Evolutionary conservation across 2,797 vertebrate species (phyloP).

Genomic region (Steatocranus sp.): DNA sequence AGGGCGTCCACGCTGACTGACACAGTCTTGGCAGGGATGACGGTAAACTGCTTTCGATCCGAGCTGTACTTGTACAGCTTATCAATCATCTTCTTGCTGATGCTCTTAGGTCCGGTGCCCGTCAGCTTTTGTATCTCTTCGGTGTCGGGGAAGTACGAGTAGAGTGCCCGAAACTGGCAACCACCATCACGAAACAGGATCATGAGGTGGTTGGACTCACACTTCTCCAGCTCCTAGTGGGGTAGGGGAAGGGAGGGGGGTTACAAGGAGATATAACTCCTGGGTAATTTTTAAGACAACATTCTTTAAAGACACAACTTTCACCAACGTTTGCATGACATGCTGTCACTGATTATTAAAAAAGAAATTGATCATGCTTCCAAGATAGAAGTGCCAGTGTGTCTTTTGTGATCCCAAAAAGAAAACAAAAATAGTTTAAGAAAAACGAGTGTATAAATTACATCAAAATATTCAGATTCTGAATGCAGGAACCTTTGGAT

Average conservation of each 20-base stretch:
- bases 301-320: neutral
- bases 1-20: slow-evolving; percentile 95
- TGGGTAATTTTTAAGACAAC: neutral
- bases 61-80: slow-evolving; percentile 98
- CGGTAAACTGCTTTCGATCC: slow-evolving; percentile 93
- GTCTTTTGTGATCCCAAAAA: fast-evolving
- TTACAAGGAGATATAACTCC: neutral
- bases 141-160: slow-evolving; percentile 90
- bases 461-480: neutral
- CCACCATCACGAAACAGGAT: slow-evolving; percentile 95
- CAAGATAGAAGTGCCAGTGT: neutral
- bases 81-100: slow-evolving; percentile 98
- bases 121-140: slow-evolving; percentile 94
- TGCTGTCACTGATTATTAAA: neutral
- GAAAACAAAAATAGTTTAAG: neutral
- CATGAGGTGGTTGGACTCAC: slow-evolving; percentile 96
- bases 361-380: neutral
- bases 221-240: slow-evolving; percentile 90
- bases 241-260: neutral
- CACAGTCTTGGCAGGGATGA: slow-evolving; percentile 97
- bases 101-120: slow-evolving; percentile 91
- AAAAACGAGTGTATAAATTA: fast-evolving
- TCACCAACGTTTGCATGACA: neutral
- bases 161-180: slow-evolving; percentile 95
- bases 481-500: neutral